These are phyloP conservation scores for Pteronotus mesoamericanus DNA, from an alignment of 2,797 vertebrate species.

Conservation along the genomic window DNA sequence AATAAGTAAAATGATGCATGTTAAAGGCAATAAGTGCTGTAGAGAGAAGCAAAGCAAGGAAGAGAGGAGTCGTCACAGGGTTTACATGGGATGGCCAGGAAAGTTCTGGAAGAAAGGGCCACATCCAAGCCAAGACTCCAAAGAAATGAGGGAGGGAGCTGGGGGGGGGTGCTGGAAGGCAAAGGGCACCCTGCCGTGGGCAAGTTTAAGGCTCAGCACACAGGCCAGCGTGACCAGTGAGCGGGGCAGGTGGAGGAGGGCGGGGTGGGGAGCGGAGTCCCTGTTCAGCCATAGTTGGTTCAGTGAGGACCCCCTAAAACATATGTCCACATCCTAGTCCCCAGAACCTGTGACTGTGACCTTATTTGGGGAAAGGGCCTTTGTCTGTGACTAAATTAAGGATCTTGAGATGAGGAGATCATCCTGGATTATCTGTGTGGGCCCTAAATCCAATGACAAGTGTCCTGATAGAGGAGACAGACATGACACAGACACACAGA, in stretches of 20 bases:
- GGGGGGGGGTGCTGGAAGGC: accelerated
- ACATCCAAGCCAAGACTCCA: not conserved
- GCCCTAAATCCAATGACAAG: not conserved
- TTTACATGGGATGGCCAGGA: not conserved
- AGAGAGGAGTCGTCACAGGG: not conserved
- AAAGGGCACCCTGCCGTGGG: accelerated
- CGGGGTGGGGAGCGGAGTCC: not conserved
- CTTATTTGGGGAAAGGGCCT: not conserved
- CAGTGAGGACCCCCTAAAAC: not conserved
- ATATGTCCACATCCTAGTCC: not conserved
- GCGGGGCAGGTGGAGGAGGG: accelerated
- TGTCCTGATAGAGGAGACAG: not conserved
- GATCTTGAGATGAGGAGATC: not conserved
- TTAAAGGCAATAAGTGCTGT: not conserved
- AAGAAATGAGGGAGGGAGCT: no score
- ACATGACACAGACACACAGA: not conserved
- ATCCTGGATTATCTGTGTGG: not conserved
- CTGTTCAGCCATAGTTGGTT: not conserved
- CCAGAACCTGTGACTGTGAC: not conserved
- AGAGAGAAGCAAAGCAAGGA: not conserved
- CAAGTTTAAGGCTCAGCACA: not conserved
- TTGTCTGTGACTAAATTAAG: not conserved
- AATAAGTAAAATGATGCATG: accelerated
- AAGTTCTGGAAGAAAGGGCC: not conserved
- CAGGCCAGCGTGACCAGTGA: not conserved